A percentile compares a stretch with the other conserved stretches of the same genome.
These are phyloP conservation scores for Fragum whitleyi DNA, from an alignment of 2,888 invertebrate genomes.

Conservation along the genomic window DNA sequence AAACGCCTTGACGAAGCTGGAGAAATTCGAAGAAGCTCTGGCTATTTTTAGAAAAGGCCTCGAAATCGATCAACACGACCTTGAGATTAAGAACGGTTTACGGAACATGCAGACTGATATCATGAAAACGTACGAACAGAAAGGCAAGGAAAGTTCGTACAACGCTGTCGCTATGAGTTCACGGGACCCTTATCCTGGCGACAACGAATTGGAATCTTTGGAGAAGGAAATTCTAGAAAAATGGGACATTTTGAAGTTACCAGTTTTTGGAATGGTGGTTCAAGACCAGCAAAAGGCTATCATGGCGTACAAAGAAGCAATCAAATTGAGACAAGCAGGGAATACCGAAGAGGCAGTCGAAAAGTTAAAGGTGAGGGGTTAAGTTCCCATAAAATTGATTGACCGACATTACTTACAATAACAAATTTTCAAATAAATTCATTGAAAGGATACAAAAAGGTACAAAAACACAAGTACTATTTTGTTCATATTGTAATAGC, in stretches of 20 bases:
- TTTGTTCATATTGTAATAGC: too few relatives aligned
- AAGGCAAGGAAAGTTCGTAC: constrained; percentile 49
- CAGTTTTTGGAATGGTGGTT: constrained; percentile 39
- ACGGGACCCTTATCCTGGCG: constrained; percentile 70
- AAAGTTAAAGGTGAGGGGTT: constrained; percentile 47
- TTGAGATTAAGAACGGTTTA: constrained; percentile 60
- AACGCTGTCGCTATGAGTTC: constrained; percentile 70
- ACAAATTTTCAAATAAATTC: background rate
- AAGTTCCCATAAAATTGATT: too few relatives aligned
- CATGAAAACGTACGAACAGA: constrained; percentile 47
- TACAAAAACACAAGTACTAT: too few relatives aligned
- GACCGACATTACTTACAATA: background rate
- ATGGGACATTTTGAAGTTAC: constrained; percentile 63
- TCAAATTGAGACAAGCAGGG: constrained; percentile 62
- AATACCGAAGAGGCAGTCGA: constrained; percentile 53
- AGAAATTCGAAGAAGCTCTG: constrained; percentile 65
- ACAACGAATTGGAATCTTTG: constrained; percentile 63
- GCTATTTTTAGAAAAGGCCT: constrained; percentile 62
- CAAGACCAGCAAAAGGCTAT: constrained; percentile 50
- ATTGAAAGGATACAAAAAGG: too few relatives aligned
- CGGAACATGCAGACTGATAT: constrained; percentile 66
- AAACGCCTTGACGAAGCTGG: constrained; percentile 57
- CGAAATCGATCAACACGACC: constrained; percentile 65
- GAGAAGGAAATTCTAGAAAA: constrained; percentile 68
- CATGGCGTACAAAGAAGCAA: constrained; percentile 56